A percentile compares a stretch with the other conserved stretches of the same genome.
Evolutionary conservation across 2,797 vertebrate genomes (phyloP).

Genomic region (Esox lucius): DNA sequence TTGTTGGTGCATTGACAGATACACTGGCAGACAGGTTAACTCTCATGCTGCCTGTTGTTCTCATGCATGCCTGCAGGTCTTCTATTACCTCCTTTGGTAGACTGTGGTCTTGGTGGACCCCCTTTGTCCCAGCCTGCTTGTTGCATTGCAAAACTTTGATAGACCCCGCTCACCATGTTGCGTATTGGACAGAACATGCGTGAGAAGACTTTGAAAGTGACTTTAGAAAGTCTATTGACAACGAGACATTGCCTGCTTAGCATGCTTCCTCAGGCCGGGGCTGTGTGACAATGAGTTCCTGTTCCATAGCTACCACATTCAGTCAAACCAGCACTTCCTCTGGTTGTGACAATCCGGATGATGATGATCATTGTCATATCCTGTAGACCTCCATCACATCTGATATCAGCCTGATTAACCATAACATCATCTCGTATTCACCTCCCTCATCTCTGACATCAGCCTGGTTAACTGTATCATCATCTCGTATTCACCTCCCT

Average conservation of each 20-base stretch:
- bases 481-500: not conserved
- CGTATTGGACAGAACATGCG: conserved; percentile 7
- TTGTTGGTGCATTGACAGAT: not conserved
- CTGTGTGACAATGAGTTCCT: not conserved
- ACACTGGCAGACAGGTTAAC: conserved; percentile 16
- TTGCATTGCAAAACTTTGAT: conserved; percentile 28
- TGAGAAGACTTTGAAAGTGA: conserved; percentile 22
- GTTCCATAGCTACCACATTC: not conserved
- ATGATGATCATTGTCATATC: not conserved
- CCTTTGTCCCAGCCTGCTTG: not conserved
- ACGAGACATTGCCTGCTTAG: not conserved
- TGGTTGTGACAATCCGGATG: not conserved
- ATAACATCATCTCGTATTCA: not conserved
- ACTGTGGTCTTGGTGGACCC: not conserved
- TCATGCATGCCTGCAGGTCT: conserved; percentile 63
- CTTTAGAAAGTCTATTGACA: conserved; percentile 9
- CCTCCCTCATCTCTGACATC: not conserved
- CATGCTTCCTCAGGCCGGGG: not conserved
- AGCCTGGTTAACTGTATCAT: not conserved
- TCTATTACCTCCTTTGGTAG: conserved; percentile 4
- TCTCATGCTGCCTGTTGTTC: conserved; percentile 30
- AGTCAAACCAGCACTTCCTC: not conserved
- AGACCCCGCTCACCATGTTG: conserved; percentile 22
- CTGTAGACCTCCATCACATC: not conserved
- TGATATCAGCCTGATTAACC: not conserved